Conservation (phyloP, 2,888 invertebrate genomes). For the Archips crataeganus region DNA sequence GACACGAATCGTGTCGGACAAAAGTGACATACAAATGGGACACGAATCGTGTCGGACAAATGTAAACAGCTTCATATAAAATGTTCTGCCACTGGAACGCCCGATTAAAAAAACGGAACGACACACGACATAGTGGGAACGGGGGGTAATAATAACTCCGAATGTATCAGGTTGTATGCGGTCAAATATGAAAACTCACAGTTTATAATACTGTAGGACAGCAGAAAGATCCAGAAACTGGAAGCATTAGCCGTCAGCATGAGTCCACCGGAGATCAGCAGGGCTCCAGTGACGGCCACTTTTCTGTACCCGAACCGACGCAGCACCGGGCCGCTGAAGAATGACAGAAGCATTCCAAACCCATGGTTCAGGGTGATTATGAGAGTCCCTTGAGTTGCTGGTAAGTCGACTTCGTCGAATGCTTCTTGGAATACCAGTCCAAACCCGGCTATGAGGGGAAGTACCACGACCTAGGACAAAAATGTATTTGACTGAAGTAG, state of each 20-base stretch:
- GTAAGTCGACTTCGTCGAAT: conserved; percentile 83
- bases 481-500: conserved; percentile 13
- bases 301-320: conserved; percentile 88
- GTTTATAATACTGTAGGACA: conserved; percentile 89
- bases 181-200: conserved; percentile 83
- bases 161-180: too few species aligned
- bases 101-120: too few species aligned
- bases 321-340: conserved; percentile 88
- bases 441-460: conserved; percentile 88
- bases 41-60: too few species aligned
- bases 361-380: conserved; percentile 89
- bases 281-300: conserved; percentile 85
- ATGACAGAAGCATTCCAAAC: conserved; percentile 88
- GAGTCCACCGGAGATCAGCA: conserved; percentile 85
- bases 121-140: too few species aligned
- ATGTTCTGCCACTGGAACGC: too few species aligned
- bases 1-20: too few species aligned
- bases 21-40: too few species aligned
- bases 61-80: too few species aligned
- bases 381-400: conserved; percentile 87
- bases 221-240: conserved; percentile 85
- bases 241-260: conserved; percentile 85
- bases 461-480: conserved; percentile 76
- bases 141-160: too few species aligned
- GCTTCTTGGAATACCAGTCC: conserved; percentile 89